Conservation (phyloP, 2,113 vertebrate genomes). For the Atrichornis clamosus region DNA sequence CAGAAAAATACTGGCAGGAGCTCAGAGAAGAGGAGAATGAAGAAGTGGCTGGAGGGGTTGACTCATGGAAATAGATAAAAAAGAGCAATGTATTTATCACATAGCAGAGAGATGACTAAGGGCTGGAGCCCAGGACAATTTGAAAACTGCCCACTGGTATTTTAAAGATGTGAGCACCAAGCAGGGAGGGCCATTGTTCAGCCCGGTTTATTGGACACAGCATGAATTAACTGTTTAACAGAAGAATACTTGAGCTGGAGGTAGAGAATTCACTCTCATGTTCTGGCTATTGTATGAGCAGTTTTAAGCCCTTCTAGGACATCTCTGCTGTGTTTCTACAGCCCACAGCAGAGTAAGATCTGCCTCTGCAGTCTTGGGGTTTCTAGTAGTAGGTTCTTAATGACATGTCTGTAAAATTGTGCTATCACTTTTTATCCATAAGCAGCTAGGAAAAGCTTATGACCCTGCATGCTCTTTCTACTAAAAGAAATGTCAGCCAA, state of each 20-base stretch:
- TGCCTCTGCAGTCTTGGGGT: background rate
- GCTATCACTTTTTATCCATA: constrained; percentile 4
- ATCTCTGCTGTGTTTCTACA: constrained; percentile 17
- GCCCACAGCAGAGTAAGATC: background rate
- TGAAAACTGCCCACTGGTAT: constrained; percentile 40
- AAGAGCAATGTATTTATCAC: background rate
- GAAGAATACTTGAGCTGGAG: background rate
- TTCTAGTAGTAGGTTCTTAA: constrained; percentile 37
- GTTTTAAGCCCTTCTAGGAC: background rate
- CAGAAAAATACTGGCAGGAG: constrained; percentile 12
- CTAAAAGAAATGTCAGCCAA: background rate
- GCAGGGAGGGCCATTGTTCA: constrained; percentile 24
- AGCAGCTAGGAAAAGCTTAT: constrained; percentile 8
- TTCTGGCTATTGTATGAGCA: background rate
- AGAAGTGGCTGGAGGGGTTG: constrained; percentile 4
- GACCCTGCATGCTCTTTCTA: constrained; percentile 2
- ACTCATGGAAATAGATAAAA: constrained; percentile 44
- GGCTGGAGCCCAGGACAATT: constrained; percentile 9
- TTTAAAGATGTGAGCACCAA: constrained; percentile 30
- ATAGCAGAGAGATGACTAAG: constrained; percentile 51
- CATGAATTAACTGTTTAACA: background rate
- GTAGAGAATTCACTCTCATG: background rate
- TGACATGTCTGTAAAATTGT: background rate
- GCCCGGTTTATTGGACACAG: constrained; percentile 15
- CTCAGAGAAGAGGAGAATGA: constrained; percentile 14